A percentile compares a stretch with the other conserved stretches of the same genome.
These are phyloP conservation scores for Stegodyphus dumicola DNA, from an alignment of 1,140 invertebrate species.

Conservation along the genomic window DNA sequence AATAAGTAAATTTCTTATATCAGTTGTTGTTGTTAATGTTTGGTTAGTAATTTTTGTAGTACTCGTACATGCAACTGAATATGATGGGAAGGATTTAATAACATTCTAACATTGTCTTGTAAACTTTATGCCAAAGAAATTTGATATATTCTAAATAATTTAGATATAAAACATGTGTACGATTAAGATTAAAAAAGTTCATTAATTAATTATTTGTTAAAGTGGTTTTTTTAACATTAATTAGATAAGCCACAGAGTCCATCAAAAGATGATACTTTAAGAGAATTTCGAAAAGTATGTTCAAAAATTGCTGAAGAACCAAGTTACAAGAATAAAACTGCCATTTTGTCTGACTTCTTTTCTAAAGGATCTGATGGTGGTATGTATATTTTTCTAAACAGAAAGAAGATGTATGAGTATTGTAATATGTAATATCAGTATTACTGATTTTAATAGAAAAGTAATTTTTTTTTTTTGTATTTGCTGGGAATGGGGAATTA, in stretches of 20 bases:
- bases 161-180: too few relatives aligned
- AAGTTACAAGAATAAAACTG: slow-evolving; percentile 86
- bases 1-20: too few relatives aligned
- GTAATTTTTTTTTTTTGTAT: not conserved
- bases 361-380: slow-evolving; percentile 75
- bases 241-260: not conserved
- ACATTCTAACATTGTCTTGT: too few relatives aligned
- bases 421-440: not conserved
- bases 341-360: slow-evolving; percentile 78
- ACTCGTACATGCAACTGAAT: too few relatives aligned
- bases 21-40: too few relatives aligned
- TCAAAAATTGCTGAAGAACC: slow-evolving; percentile 77
- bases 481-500: too few relatives aligned
- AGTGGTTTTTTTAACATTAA: not conserved
- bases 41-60: too few relatives aligned
- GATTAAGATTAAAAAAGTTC: not conserved
- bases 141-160: too few relatives aligned
- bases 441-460: not conserved
- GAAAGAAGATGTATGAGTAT: not conserved
- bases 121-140: too few relatives aligned
- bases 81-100: too few relatives aligned
- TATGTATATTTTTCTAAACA: slow-evolving; percentile 65
- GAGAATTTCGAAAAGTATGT: slow-evolving; percentile 82
- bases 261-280: slow-evolving; percentile 78
- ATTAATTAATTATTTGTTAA: not conserved